A percentile compares a stretch with the other conserved stretches of the same genome.
Conservation (phyloP, 2,113 vertebrate genomes). For the Mesocricetus auratus region DNA sequence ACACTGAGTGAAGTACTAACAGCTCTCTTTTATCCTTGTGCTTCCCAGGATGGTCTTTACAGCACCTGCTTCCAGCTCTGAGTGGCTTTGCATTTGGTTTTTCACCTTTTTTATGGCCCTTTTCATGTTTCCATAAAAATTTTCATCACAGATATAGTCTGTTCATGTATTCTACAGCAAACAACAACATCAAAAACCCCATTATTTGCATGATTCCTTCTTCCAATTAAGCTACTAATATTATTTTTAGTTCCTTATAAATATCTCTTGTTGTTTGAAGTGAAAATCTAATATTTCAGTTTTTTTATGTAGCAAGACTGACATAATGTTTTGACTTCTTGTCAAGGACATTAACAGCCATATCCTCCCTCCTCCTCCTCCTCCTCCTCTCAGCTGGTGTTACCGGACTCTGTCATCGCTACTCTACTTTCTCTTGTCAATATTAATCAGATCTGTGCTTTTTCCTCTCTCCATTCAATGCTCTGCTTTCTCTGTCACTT, state of each 20-base stretch:
- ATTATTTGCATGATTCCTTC: not conserved
- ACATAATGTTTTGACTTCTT: not conserved
- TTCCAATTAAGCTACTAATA: not conserved
- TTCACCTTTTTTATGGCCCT: not conserved
- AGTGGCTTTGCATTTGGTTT: conserved; percentile 24
- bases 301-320: not conserved
- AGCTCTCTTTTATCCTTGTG: not conserved
- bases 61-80: not conserved
- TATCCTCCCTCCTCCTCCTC: not conserved
- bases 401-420: not conserved
- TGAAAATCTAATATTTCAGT: not conserved
- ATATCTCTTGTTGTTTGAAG: not conserved
- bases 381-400: not conserved
- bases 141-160: not conserved
- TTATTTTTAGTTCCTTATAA: conserved; percentile 13
- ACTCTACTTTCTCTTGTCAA: not conserved
- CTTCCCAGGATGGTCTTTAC: not conserved
- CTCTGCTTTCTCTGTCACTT: not conserved
- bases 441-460: not conserved
- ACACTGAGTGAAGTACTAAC: not conserved
- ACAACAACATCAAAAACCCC: not conserved
- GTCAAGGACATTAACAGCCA: not conserved
- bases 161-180: not conserved
- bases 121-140: not conserved
- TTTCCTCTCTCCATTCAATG: not conserved